Evolutionary conservation across 1,140 invertebrate genomes (phyloP), one percentile per base, ranked within the genome.

Genomic region (Cotesia chilonis): DNA sequence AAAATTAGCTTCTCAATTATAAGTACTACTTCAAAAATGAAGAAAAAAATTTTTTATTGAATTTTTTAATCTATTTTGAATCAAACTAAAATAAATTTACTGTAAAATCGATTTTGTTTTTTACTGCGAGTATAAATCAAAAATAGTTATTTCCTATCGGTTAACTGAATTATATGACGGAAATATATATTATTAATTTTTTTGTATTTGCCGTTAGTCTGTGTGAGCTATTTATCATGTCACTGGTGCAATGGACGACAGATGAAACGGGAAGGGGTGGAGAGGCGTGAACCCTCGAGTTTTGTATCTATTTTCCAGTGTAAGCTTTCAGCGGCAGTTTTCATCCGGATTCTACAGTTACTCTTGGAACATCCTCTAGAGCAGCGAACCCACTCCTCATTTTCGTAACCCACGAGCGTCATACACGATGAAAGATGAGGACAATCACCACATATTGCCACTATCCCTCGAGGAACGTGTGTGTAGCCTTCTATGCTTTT

Each of bases 361-460:
- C 41, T 47, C 41, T 47, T 47, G 41, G 6, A 47, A 47, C 41
- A 47, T 47, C 41, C 41, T 47, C 41, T 47, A 6, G 41, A 55
- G 54, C 12, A 17, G 4, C n/a, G 54, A n/a, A 55, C 17, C n/a
- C 17, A 55, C 12, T n/a, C 54, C 54, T 74, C 75, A 52, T 72
- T 75, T 72, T 72, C 61, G 60, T 28, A 65, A 66, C 36, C 28
- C 51, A 65, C 68, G 54, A 41, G 61, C 59, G 57, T 61, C 69
- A 17, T 66, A 35, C 10, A 73, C 65, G 72, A 76, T 72, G 74
- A 77, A 69, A 77, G 76, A 77, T 72, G 76, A 76, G 65, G 66
- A 76, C 76, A 77, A 76, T 74, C 76, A 73, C 72, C 70, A 67
- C 75, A 70, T 77, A 77, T 72, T 76, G 74, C 72, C 28, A 66